Conservation (phyloP, 2,797 vertebrate species). For the Myiotriccus ornatus region DNA sequence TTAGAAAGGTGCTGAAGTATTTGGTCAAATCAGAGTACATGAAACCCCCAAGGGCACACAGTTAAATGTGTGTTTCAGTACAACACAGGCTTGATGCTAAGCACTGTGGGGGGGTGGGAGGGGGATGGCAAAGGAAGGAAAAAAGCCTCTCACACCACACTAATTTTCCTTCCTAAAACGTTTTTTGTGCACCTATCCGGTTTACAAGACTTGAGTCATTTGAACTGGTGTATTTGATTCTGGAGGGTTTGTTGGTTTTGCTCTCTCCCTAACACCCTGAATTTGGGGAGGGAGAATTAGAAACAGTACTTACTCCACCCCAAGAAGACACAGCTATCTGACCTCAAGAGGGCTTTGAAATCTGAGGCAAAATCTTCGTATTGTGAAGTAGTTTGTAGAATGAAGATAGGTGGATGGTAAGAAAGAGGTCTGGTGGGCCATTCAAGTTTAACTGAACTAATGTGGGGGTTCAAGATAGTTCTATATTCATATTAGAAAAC, state of each 20-base stretch:
- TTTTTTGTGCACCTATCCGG: not conserved
- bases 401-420: not conserved
- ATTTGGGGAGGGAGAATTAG: not conserved
- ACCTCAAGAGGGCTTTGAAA: not conserved
- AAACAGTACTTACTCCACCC: not conserved
- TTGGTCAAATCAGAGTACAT: not conserved
- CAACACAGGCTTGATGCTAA: not conserved
- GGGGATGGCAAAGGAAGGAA: rapidly evolving
- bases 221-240: not conserved
- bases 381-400: not conserved
- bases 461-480: not conserved
- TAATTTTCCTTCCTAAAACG: not conserved
- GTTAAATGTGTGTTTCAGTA: not conserved
- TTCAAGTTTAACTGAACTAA: not conserved
- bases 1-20: not conserved
- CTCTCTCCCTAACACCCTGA: not conserved
- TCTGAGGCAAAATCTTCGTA: not conserved
- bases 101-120: rapidly evolving
- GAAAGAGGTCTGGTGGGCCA: not conserved
- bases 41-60: not conserved
- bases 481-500: not conserved
- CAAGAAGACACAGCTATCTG: not conserved
- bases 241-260: not conserved
- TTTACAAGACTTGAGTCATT: not conserved
- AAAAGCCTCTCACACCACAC: rapidly evolving